Base-by-base conservation (phyloP, 2,797 vertebrate species). In the Momotus momota region DNA sequence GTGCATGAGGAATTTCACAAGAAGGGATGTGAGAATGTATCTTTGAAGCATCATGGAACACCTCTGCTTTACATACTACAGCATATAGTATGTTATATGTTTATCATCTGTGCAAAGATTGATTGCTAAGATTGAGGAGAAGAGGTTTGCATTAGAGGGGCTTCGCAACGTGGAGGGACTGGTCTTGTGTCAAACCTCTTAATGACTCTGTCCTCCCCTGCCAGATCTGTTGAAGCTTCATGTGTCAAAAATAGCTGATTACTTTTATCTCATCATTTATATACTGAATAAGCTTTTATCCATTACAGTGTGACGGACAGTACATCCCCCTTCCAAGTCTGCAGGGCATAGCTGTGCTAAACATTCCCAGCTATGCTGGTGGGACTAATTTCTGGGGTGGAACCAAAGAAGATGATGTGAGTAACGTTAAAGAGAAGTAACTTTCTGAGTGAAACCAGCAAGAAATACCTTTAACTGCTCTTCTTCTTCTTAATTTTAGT, bases 381-480 rank as follows among this genome's bases (percentile, higher is more conserved):
- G 99, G 99, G 86, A 99, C 99, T 89, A 99, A 99, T 97, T 99
- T 99, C 98, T 99, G 99, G 99, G 99, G 99, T 31, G 99, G 99
- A 96, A 99, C 99, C 85, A 99, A 99, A 97, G 99, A 99, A 95
- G 99, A 99, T 49, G 99, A 99, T 92, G 99, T 99, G 98, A 99
- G 99, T 99, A 96, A 43, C 26, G 8, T 22, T 60, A 38, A 57
- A 77, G 6, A 94, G 18, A 86, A 72, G 29, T 87, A 67, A 82
- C 25, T 29, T 81, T n/a, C 43, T 86, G 43, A 33, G 31, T 2
- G 12, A 86, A 94, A 35, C 8, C 41, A 52, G 61, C 52, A 91
- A 61, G 77, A 87, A 87, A 49, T 80, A 66, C 29, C 40, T 75
- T 70, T 1, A 57, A 14, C n/a, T 72, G 49, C 29, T 84, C 7